A percentile compares a stretch with the other conserved stretches of the same genome.
Conservation (phyloP, 2,113 vertebrate species). For the Todiramphus saurophagus region DNA sequence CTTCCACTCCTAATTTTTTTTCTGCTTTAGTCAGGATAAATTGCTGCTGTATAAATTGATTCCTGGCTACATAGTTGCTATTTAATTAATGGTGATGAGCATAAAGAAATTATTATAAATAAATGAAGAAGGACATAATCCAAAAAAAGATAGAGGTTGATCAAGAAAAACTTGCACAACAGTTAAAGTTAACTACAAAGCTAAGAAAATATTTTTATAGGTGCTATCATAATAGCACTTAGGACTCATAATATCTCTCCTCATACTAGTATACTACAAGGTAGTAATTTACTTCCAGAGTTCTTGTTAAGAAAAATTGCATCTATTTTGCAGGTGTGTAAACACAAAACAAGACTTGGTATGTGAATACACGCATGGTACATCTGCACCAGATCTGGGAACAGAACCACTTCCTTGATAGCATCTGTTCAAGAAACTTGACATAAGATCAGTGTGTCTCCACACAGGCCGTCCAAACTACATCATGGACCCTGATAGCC, state of each 20-base stretch:
- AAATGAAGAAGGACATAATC: not conserved
- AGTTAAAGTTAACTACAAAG: not conserved
- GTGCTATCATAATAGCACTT: not conserved
- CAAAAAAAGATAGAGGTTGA: not conserved
- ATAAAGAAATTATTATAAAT: constrained; percentile 29
- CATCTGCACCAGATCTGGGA: not conserved
- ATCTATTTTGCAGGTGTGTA: not conserved
- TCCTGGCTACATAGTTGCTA: not conserved
- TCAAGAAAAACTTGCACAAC: not conserved
- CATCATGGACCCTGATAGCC: fast-evolving
- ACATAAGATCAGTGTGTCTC: not conserved
- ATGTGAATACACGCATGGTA: not conserved
- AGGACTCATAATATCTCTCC: not conserved
- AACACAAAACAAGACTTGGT: not conserved
- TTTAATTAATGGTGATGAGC: constrained; percentile 31
- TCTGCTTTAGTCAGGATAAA: constrained; percentile 26
- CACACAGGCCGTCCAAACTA: not conserved
- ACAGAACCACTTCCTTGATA: not conserved
- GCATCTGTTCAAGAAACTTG: not conserved
- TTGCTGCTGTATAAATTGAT: constrained; percentile 32
- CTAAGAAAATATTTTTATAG: not conserved
- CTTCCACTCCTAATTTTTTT: not conserved
- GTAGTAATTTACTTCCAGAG: not conserved
- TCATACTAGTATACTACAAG: not conserved
- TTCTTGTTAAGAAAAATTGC: not conserved